These are phyloP conservation scores for Caenorhabditis afra DNA, from an alignment of 2,888 invertebrate genomes.

Conservation along the genomic window DNA sequence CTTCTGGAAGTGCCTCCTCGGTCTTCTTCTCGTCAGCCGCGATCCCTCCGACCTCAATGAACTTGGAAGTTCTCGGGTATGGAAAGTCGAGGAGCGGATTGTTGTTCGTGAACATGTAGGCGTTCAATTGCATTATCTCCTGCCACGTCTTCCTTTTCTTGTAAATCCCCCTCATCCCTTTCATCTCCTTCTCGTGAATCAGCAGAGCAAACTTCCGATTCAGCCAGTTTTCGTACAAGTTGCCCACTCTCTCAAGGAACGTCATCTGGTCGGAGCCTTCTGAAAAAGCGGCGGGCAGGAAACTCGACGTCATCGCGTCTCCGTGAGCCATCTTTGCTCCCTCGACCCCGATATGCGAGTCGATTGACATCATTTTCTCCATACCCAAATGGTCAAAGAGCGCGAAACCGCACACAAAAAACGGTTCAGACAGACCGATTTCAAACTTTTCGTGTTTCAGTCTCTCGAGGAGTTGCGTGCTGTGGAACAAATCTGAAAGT, in stretches of 20 bases:
- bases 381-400: conserved; percentile 56
- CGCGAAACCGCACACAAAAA: conserved; percentile 64
- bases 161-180: conserved; percentile 29
- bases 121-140: conserved; percentile 28
- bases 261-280: conserved; percentile 40
- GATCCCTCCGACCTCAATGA: conserved; percentile 52
- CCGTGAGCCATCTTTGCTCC: conserved; percentile 46
- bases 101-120: conserved; percentile 46
- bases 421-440: conserved; percentile 67
- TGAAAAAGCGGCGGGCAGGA: conserved; percentile 35
- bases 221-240: conserved; percentile 36
- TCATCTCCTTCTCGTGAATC: conserved; percentile 38
- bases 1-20: conserved; percentile 17
- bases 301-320: conserved; percentile 34
- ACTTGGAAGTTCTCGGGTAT: conserved; percentile 31
- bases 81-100: conserved; percentile 53
- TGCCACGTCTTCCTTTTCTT: conserved; percentile 31
- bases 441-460: conserved; percentile 66
- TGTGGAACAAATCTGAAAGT: conserved; percentile 57
- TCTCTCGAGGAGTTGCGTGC: conserved; percentile 57
- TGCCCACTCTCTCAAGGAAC: conserved; percentile 24
- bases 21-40: conserved; percentile 27
- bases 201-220: conserved; percentile 17
- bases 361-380: conserved; percentile 46
- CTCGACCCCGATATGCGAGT: conserved; percentile 55